These are phyloP conservation scores for Cotesia chilonis DNA, from an alignment of 1,140 invertebrate species.

Conservation along the genomic window DNA sequence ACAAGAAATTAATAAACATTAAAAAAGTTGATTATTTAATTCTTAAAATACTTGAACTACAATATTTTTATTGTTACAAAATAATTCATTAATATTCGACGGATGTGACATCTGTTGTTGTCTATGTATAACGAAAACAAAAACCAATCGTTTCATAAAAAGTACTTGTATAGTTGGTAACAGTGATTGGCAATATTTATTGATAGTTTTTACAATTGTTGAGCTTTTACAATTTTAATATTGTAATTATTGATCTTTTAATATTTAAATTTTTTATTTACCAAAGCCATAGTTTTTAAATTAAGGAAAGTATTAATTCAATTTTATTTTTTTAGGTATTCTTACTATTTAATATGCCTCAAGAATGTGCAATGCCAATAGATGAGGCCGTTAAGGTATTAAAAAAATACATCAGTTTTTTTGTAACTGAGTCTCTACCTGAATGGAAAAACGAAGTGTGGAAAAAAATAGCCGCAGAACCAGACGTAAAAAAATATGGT, in stretches of 20 bases:
- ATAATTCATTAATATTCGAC: too few relatives aligned
- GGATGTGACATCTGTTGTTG: too few relatives aligned
- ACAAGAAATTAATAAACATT: too few relatives aligned
- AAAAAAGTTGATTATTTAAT: too few relatives aligned
- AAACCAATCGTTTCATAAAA: not conserved
- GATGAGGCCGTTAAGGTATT: not conserved
- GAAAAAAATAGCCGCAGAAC: not conserved
- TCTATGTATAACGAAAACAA: not conserved
- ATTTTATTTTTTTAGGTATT: not conserved
- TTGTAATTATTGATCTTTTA: not conserved
- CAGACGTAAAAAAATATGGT: not conserved
- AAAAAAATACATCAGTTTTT: slow-evolving; percentile 1
- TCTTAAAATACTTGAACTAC: too few relatives aligned
- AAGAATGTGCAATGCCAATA: not conserved
- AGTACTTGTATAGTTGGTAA: not conserved
- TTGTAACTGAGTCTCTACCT: not conserved
- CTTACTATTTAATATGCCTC: not conserved
- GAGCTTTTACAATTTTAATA: not conserved
- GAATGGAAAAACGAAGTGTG: not conserved
- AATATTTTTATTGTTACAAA: too few relatives aligned
- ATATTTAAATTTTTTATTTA: not conserved
- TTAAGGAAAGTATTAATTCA: not conserved
- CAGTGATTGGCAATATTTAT: not conserved
- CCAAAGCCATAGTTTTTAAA: not conserved
- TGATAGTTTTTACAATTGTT: not conserved